A percentile compares a stretch with the other conserved stretches of the same genome.
These are phyloP conservation scores for Cheilosia vulpina DNA, from an alignment of 2,888 invertebrate genomes.

Conservation along the genomic window DNA sequence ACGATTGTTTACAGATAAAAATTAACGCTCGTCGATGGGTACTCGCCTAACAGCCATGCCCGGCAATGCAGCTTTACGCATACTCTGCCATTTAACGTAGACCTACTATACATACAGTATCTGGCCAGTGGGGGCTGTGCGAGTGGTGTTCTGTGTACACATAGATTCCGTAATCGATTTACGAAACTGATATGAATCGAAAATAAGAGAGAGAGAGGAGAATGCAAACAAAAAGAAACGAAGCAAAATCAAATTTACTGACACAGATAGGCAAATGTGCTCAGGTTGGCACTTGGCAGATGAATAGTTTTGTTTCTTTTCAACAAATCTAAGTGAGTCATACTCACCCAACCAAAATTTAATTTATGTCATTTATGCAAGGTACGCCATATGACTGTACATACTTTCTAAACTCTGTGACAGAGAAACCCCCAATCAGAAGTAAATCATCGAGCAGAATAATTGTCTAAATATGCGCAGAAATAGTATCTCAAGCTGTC, in stretches of 20 bases:
- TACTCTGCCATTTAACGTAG: conserved; percentile 26
- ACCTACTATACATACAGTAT: conserved; percentile 35
- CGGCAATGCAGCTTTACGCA: conserved; percentile 24
- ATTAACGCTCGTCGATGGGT: conserved; percentile 46
- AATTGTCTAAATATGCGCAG: conserved; percentile 22
- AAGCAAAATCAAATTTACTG: conserved; percentile 51
- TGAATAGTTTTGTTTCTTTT: conserved; percentile 21
- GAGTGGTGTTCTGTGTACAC: background rate
- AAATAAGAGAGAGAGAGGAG: conserved; percentile 17
- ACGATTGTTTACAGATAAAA: conserved; percentile 50
- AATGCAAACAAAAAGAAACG: conserved; percentile 14
- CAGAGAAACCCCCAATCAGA: conserved; percentile 34
- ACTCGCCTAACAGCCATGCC: conserved; percentile 14
- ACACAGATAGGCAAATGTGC: conserved; percentile 33
- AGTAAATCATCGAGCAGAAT: conserved; percentile 47
- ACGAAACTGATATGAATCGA: conserved; percentile 56
- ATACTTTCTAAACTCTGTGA: conserved; percentile 41
- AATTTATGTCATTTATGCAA: conserved; percentile 16
- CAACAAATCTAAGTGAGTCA: background rate
- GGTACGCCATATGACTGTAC: too few relatives aligned
- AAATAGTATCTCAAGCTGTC: background rate
- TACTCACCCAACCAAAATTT: conserved; percentile 38
- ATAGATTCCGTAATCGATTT: conserved; percentile 68
- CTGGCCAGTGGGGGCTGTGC: conserved; percentile 12
- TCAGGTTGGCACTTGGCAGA: background rate